A percentile compares a stretch with the other conserved stretches of the same genome.
Evolutionary conservation across 2,113 vertebrate genomes (phyloP).

Genomic region (Cricetomys ansorgei): DNA sequence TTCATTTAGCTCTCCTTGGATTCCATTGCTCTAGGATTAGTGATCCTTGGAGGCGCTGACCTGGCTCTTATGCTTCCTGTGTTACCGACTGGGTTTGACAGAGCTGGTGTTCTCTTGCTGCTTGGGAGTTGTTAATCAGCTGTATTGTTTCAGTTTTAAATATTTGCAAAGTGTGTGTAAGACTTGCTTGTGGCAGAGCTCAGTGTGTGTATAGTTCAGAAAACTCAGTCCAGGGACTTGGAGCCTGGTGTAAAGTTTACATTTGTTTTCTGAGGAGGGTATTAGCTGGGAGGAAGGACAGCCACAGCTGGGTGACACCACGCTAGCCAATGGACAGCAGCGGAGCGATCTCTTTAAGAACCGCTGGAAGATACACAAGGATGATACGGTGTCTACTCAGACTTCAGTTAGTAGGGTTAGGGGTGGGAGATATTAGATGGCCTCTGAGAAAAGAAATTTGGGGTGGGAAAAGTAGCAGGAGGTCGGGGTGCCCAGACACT

Average conservation of each 20-base stretch:
- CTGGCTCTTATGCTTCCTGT: neutral
- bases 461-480: neutral
- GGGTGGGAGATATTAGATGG: neutral
- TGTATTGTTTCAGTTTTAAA: neutral
- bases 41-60: neutral
- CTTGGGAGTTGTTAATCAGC: neutral
- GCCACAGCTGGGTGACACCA: neutral
- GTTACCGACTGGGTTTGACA: neutral
- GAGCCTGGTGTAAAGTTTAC: neutral
- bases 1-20: neutral
- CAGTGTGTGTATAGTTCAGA: neutral
- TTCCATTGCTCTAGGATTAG: neutral
- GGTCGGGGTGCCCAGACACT: neutral
- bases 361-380: neutral
- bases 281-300: neutral
- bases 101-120: neutral
- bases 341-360: neutral
- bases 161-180: neutral
- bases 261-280: neutral
- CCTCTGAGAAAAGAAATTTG: neutral
- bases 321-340: neutral
- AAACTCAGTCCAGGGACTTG: neutral
- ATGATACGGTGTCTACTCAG: neutral
- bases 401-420: neutral
- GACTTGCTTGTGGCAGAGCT: neutral